Evolutionary conservation across 2,888 invertebrate species (phyloP), one percentile per base, ranked within the genome.

Genomic region (Cosmia pyralina): DNA sequence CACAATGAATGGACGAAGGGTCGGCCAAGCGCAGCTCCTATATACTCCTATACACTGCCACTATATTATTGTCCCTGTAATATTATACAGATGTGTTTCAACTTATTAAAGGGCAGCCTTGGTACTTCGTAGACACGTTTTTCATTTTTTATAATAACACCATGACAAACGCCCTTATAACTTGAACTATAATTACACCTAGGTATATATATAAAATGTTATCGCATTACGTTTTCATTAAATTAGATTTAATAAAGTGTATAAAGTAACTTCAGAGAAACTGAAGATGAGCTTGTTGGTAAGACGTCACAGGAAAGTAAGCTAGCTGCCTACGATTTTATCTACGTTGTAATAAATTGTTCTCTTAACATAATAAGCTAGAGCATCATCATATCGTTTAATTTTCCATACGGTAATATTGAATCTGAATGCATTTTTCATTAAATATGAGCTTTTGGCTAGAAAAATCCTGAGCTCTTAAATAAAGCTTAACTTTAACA

Each of bases 1-100:
- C 86, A 90, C 86, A 88, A 86, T 88, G 89, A 84, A 83, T 76
- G 81, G 81, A 71, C 73, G 69, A 72, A 79, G 76, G 82, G 72
- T 77, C 71, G 66, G 79, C 69, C 64, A 77, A 72, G 72, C 81
- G 64, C 72, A 75, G 52, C 69, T 75, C 65, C 38, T 82, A 82
- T 83, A 83, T 70, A 74, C 66, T 81, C 63, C 72, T 79, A 65
- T 67, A 77, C 65, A 81, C 74, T 65, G 73, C 66, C 65, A 64
- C 44, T 68, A 59, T 71, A 80, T 82, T 71, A 80, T 82, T 81
- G 75, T 78, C 77, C 76, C 63, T 48, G 62, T 68, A 19, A 71
- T 69, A 78, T 77, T 79, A 73, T 62, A 67, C 50, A 66, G 48
- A 72, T 70, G 48, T 81, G 59, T 81, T 77, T 71, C 65, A 80